Percentiles rank a stretch among this genome's conserved stretches.
Evolutionary conservation across 2,113 vertebrate species (phyloP).

Genomic region (Aleadryas rufinucha): DNA sequence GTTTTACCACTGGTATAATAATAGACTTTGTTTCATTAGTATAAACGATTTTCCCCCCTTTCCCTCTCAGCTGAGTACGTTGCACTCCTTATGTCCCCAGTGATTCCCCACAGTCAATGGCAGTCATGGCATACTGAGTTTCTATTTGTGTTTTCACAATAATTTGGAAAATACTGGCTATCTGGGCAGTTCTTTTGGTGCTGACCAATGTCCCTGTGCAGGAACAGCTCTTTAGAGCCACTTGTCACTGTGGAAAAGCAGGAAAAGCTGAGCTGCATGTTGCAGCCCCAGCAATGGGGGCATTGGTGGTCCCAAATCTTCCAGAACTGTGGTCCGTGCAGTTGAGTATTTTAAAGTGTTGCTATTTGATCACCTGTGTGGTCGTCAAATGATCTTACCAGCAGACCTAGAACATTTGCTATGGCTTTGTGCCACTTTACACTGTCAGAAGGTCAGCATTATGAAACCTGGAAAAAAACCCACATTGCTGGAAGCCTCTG

Average conservation of each 20-base stretch:
- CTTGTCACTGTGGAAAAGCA: neutral
- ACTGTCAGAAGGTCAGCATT: neutral
- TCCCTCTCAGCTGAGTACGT: neutral
- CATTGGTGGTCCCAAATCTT: neutral
- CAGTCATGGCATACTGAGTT: neutral
- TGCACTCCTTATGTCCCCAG: neutral
- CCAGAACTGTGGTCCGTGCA: neutral
- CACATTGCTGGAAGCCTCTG: neutral
- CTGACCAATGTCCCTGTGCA: neutral
- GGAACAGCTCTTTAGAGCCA: neutral
- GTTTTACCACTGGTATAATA: constrained; percentile 6
- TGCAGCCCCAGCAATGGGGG: neutral
- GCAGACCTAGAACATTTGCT: neutral
- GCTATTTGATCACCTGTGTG: neutral
- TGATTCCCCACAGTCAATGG: neutral
- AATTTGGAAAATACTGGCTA: neutral
- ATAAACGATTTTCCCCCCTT: neutral
- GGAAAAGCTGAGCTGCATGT: neutral
- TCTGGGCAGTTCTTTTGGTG: neutral
- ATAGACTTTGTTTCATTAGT: constrained; percentile 36
- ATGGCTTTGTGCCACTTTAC: neutral
- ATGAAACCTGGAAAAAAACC: neutral
- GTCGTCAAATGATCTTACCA: neutral
- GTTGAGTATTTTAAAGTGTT: neutral
- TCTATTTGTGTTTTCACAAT: neutral